A percentile compares a stretch with the other conserved stretches of the same genome.
These are phyloP conservation scores for Anhinga rufa DNA, from an alignment of 2,113 vertebrate species.

Conservation along the genomic window DNA sequence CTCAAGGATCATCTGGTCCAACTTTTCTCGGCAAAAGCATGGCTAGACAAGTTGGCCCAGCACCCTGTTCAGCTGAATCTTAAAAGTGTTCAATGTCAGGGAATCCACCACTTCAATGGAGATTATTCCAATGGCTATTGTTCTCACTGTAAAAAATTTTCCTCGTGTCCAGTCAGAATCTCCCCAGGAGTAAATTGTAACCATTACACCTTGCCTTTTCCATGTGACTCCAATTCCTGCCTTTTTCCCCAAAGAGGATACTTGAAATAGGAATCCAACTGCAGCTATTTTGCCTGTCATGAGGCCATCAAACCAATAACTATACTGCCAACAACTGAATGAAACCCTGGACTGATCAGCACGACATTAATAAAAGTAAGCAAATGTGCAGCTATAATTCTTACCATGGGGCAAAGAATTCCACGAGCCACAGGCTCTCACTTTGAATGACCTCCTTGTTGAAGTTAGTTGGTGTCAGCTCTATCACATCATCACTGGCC, in stretches of 20 bases:
- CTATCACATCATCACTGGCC: constrained; percentile 86
- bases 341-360: neutral
- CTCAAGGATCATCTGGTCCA: neutral
- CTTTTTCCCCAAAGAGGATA: neutral
- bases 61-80: neutral
- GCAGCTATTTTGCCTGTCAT: neutral
- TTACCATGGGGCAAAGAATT: constrained; percentile 98
- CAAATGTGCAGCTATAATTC: constrained; percentile 11
- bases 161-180: neutral
- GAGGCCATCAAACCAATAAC: neutral
- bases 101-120: too few relatives aligned
- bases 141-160: too few relatives aligned
- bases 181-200: neutral
- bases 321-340: neutral
- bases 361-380: neutral
- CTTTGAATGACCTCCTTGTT: constrained; percentile 93
- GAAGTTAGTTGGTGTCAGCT: constrained; percentile 90
- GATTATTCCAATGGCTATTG: too few relatives aligned
- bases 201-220: neutral
- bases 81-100: too few relatives aligned
- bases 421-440: constrained; percentile 89
- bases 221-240: neutral
- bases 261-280: neutral
- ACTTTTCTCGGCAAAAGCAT: neutral
- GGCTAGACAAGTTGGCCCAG: neutral